These are phyloP conservation scores for Arnoldichthys spilopterus DNA, from an alignment of 2,797 vertebrate genomes.

Conservation along the genomic window DNA sequence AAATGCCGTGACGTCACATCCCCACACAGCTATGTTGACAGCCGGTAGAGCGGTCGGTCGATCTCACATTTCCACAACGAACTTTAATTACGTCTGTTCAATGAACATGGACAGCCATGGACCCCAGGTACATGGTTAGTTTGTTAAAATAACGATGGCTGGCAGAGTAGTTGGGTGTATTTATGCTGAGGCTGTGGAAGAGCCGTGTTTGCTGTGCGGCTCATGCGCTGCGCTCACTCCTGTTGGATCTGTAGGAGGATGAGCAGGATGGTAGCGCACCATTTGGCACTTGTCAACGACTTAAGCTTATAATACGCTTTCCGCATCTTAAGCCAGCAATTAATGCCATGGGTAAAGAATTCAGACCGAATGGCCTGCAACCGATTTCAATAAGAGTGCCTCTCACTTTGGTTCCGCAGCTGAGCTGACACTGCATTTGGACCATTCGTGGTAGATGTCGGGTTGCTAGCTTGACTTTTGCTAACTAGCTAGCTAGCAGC, in stretches of 20 bases:
- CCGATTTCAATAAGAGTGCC: not conserved
- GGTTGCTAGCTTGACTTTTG: not conserved
- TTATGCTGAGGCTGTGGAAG: not conserved
- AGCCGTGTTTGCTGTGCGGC: not conserved
- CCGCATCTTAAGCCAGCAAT: no score
- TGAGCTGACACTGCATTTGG: not conserved
- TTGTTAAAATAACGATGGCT: not conserved
- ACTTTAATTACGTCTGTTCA: not conserved
- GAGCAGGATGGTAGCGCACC: not conserved
- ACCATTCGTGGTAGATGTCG: not conserved
- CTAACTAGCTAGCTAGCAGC: conserved; percentile 1
- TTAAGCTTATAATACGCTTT: no score
- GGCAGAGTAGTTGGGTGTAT: not conserved
- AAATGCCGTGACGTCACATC: conserved; percentile 35
- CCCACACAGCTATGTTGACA: conserved; percentile 41
- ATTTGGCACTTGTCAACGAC: no score
- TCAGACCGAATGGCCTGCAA: no score
- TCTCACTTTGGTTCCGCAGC: not conserved
- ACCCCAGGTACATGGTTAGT: conserved; percentile 42
- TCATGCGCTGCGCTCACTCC: no score
- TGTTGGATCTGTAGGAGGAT: not conserved
- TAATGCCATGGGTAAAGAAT: no score
- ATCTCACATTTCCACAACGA: not conserved
- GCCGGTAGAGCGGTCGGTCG: conserved; percentile 19
- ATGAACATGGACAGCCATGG: conserved; percentile 30